Evolutionary conservation across 2,113 vertebrate genomes (phyloP).

Genomic region (Guaruba guarouba): DNA sequence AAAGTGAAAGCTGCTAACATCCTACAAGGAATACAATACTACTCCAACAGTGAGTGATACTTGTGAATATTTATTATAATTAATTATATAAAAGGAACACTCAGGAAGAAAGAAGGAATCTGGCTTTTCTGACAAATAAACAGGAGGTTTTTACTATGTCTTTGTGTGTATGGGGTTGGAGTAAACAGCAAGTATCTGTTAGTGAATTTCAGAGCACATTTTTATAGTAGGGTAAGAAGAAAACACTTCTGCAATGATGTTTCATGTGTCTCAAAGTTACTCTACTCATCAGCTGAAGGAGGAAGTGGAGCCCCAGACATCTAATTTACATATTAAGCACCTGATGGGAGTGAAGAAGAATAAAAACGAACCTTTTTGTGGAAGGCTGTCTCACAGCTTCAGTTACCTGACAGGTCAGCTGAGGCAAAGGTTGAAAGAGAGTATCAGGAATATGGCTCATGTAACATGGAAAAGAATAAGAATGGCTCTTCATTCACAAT

Average conservation of each 20-base stretch:
- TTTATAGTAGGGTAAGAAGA: background rate
- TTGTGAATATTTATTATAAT: background rate
- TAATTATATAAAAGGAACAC: background rate
- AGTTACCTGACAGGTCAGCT: slow-evolving; percentile 70
- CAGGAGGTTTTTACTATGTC: background rate
- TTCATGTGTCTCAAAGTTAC: background rate
- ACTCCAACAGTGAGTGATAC: background rate
- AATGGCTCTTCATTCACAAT: background rate
- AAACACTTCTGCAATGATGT: background rate
- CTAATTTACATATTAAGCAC: background rate
- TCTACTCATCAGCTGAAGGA: background rate
- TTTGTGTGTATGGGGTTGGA: background rate
- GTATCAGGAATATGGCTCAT: background rate
- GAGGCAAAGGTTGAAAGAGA: background rate
- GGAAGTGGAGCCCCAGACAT: background rate
- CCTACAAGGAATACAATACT: background rate
- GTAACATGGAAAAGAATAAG: background rate
- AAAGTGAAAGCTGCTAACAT: background rate
- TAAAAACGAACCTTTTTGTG: background rate
- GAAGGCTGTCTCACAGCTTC: background rate
- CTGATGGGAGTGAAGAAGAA: background rate
- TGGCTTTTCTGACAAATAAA: background rate
- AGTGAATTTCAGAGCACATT: background rate
- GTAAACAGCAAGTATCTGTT: background rate
- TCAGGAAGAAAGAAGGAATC: background rate